Conservation (phyloP, 2,113 vertebrate species). For the Hyperoodon ampullatus region DNA sequence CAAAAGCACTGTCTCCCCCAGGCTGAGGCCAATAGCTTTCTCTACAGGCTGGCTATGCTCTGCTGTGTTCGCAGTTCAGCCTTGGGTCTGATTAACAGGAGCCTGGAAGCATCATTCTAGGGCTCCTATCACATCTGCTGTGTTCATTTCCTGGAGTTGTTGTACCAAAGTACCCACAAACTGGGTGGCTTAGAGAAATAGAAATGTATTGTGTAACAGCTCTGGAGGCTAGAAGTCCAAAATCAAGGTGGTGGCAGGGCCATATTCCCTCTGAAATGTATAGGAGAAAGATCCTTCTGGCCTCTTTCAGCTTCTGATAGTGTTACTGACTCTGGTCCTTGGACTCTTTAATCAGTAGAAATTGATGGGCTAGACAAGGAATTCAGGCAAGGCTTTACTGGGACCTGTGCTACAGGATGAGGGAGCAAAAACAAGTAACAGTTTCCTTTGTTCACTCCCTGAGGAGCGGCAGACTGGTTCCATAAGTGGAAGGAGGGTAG, state of each 20-base stretch:
- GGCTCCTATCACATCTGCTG: not conserved
- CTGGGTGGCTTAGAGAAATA: not conserved
- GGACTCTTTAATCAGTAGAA: not conserved
- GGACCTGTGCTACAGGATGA: not conserved
- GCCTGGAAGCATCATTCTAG: not conserved
- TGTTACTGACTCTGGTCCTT: not conserved
- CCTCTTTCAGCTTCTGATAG: not conserved
- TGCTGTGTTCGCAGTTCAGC: not conserved
- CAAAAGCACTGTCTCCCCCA: not conserved
- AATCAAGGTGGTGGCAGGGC: not conserved
- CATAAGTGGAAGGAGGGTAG: not conserved
- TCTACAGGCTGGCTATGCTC: not conserved
- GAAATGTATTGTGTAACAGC: not conserved
- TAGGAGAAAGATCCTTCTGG: not conserved
- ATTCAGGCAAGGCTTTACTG: not conserved
- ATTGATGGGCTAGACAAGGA: not conserved
- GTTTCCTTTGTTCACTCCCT: not conserved
- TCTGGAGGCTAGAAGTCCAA: not conserved
- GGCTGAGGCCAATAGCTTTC: not conserved
- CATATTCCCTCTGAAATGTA: not conserved
- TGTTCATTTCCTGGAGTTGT: not conserved
- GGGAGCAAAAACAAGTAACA: not conserved
- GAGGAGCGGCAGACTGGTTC: not conserved
- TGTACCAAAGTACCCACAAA: not conserved
- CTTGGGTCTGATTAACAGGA: not conserved